phyloP scores from a whole-genome alignment of 64 coral and sea anemone species.

The Montipora cactus region DNA sequence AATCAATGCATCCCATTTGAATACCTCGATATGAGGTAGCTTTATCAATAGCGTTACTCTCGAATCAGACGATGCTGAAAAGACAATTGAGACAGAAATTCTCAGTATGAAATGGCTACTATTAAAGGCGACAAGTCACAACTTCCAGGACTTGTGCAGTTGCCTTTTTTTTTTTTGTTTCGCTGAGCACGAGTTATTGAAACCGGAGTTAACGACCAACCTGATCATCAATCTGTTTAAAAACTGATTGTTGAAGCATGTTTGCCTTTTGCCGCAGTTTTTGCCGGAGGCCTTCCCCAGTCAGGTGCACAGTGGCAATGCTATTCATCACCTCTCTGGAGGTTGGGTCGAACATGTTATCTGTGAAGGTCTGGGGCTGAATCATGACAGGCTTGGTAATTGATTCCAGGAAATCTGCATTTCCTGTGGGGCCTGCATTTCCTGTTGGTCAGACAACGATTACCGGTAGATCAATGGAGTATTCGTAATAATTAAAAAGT shows the following conservation, averaged over 20 bases:
- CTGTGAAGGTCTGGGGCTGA: constrained; percentile 75
- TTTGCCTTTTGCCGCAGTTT: constrained; percentile 36
- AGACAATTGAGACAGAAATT: neutral
- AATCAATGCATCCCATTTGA: neutral
- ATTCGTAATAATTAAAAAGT: too few species aligned
- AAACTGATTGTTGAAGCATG: constrained; percentile 53
- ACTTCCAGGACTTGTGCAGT: too few species aligned
- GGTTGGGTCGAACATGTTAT: constrained; percentile 71
- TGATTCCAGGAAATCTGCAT: constrained; percentile 6
- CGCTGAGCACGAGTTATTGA: too few species aligned
- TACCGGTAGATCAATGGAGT: too few species aligned
- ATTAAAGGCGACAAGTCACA: too few species aligned
- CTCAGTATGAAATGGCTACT: too few species aligned
- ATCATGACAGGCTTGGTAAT: constrained; percentile 7
- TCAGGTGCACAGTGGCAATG: constrained; percentile 73
- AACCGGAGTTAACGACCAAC: too few species aligned
- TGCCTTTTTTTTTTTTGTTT: too few species aligned
- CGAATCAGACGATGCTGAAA: neutral
- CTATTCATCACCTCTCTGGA: constrained; percentile 57
- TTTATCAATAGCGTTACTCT: neutral
- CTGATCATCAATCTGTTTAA: constrained; percentile 52
- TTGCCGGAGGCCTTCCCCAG: constrained; percentile 40
- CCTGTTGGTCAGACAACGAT: too few species aligned
- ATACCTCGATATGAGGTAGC: neutral
- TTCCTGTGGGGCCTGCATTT: neutral